Base-by-base conservation (phyloP, 2,113 vertebrate species). In the Oxygymnocypris stewartii region DNA sequence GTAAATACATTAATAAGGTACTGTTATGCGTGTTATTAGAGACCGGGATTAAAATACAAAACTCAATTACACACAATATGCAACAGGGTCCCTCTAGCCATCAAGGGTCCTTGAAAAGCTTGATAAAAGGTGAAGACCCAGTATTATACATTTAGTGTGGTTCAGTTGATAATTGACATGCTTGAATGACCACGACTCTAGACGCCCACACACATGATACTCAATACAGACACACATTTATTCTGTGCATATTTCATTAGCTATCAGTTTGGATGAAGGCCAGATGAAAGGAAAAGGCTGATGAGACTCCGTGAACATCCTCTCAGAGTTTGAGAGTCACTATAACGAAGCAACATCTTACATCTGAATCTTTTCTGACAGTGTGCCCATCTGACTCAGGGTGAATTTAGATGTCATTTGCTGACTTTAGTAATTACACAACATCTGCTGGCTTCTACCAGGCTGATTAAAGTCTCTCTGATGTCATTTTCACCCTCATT, bases 391-490 rank as follows among this genome's bases (percentile, higher is more conserved):
- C 57, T 61, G 51, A 35, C 80, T 84, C 28, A 44, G 65, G 23
- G 51, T 71, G 40, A 78, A 84, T 87, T 87, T 84, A 88, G 79
- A 84, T 78, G 63, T 42, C 63, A 82, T 65, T 80, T 71, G 88
- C 82, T 79, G 83, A 57, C 82, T 77, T 74, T 4, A 7, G 11
- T 76, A 84, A 87, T 80, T 84, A 87, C 65, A 42, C 49, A 86
- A 78, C 87, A 90, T 89, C 90, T 90, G 87, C 78, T 87, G 88
- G 81, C 88, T 75, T 90, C n/a, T 78, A 63, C 44, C n/a, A 87
- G 87, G 90, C 88, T 88, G 90, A 91, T 92, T 91, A 86, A 85
- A 89, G 84, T 42, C 86, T 57, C 35, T 74, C 57, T 86, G 79
- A 89, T 88, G 87, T 91, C 84, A 86, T 89, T 89, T 85, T 86